Base-by-base conservation (phyloP, 2,113 vertebrate genomes). In the Hystrix cristata region DNA sequence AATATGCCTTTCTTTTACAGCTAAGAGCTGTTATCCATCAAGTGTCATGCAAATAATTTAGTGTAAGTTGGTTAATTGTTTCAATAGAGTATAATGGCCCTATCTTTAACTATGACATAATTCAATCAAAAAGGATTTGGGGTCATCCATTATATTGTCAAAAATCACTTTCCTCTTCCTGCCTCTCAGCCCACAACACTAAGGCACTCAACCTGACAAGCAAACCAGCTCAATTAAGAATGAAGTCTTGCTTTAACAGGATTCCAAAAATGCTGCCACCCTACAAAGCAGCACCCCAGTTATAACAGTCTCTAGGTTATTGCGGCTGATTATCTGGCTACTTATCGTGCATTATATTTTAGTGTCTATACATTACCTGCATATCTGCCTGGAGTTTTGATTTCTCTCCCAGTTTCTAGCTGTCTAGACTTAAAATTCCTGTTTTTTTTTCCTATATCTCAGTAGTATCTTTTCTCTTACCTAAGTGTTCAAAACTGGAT, bases 111-210 rank as follows among this genome's bases (percentile, higher is more conserved):
- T 67, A 85, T 87, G 90, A 95, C 59, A 92, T 92, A 92, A 97
- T 96, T 96, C 94, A 94, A 95, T 95, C 62, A 97, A 96, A 92
- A 87, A 65, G 87, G 69, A 93, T 95, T 97, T 95, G 9, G 67
- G 34, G 62, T 90, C 51, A 90, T 95, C 84, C 38, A 95, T 95
- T 95, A 95, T 51, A n/a, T 55, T 96, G 94, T 97, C 96, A 97
- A 93, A 97, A 95, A 90, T 93, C 71, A 97, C 90, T 96, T 87
- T 76, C 51, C n/a, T 96, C 46, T 76, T 57, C 69, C 59, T 80
- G 62, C 34, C 38, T 88, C 51, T 94, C 21, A 87, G 80, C 65
- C 27, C 53, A 60, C 86, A 92, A 34, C 27, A 90, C 76, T 97
- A 60, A 92, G 90, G 55, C 43, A 87, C 55, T 95, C 69, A 90